Evolutionary conservation across 2,797 vertebrate genomes (phyloP).

Genomic region (Nasua narica): DNA sequence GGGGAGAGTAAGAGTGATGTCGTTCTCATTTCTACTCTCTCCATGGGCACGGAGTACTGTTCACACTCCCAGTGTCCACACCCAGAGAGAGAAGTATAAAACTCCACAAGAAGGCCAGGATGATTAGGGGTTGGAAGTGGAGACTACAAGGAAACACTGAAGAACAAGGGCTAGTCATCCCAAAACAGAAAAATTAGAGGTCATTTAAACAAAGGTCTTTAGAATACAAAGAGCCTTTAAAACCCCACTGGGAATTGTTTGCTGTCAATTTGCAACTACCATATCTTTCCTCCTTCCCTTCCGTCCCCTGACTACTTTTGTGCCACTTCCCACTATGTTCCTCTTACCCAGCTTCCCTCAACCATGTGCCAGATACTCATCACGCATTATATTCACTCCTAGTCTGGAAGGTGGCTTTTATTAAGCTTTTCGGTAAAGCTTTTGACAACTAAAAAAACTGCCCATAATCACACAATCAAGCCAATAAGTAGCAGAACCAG

Average conservation of each 20-base stretch:
- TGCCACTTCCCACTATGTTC: neutral
- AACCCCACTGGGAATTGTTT: neutral
- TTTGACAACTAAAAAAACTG: neutral
- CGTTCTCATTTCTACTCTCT: neutral
- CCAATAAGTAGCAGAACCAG: neutral
- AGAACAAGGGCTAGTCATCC: neutral
- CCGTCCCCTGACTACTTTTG: neutral
- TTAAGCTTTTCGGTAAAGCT: neutral
- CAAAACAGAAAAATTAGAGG: neutral
- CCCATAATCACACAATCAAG: neutral
- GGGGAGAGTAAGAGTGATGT: neutral
- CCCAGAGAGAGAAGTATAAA: neutral
- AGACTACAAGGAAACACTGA: neutral
- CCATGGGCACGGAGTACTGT: neutral
- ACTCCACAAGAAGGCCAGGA: neutral
- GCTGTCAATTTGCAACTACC: neutral
- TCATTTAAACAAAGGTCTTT: constrained; percentile 28
- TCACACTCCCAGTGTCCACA: neutral
- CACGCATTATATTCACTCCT: neutral
- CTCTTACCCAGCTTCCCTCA: neutral
- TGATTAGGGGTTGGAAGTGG: neutral
- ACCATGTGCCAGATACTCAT: neutral
- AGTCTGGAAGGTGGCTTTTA: neutral
- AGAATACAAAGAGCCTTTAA: neutral
- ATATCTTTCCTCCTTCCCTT: neutral